Conservation (phyloP, 64 coral and sea anemone species). For the Pachyseris speciosa region DNA sequence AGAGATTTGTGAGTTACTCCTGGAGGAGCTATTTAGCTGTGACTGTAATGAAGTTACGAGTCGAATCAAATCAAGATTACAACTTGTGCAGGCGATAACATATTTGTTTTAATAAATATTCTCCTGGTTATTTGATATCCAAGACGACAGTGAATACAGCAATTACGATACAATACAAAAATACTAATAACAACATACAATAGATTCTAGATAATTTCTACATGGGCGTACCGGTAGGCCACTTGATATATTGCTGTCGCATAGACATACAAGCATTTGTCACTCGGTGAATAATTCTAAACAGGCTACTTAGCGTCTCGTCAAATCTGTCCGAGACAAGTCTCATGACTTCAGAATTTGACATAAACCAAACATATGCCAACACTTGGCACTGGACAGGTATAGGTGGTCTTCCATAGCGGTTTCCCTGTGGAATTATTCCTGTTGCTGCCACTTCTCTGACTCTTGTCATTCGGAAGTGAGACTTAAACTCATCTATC, state of each 20-base stretch:
- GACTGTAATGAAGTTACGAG: too few relatives aligned
- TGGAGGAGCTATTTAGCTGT: not conserved
- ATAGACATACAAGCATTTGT: not conserved
- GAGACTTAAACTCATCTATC: too few relatives aligned
- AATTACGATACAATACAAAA: too few relatives aligned
- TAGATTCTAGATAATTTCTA: not conserved
- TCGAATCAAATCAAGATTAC: not conserved
- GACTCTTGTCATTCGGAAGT: too few relatives aligned
- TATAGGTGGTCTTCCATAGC: too few relatives aligned
- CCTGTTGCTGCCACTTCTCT: too few relatives aligned
- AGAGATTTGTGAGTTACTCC: not conserved
- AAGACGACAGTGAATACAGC: too few relatives aligned
- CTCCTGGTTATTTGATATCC: too few relatives aligned
- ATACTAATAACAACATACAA: not conserved
- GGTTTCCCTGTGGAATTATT: too few relatives aligned
- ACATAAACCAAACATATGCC: slow-evolving; percentile 39
- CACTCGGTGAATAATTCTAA: slow-evolving; percentile 40
- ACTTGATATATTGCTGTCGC: slow-evolving; percentile 42
- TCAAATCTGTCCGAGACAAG: slow-evolving; percentile 10
- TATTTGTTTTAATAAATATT: too few relatives aligned
- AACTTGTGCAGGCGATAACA: not conserved
- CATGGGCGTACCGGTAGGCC: not conserved
- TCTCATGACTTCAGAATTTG: slow-evolving; percentile 38
- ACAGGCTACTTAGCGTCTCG: slow-evolving; percentile 37
- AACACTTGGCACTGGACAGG: too few relatives aligned